Evolutionary conservation across 2,888 invertebrate genomes (phyloP).

Genomic region (Gasteruption jaculator): DNA sequence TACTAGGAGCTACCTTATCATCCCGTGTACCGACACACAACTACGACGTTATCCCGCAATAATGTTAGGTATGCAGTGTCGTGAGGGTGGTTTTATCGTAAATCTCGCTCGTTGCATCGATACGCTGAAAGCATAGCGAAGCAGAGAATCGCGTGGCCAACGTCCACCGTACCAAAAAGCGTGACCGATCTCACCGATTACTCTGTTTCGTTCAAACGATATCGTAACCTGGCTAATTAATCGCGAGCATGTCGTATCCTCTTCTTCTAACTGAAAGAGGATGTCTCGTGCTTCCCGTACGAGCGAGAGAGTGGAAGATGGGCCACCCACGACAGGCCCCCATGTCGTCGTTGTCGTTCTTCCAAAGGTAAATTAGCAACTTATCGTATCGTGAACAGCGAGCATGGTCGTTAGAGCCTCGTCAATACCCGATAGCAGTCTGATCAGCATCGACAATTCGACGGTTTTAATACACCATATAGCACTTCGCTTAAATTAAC

Average conservation of each 20-base stretch:
- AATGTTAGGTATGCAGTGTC: too few species aligned
- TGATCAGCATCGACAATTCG: too few species aligned
- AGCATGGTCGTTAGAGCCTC: background rate
- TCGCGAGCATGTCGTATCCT: slow-evolving; percentile 37
- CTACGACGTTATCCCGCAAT: too few species aligned
- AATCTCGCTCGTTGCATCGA: too few species aligned
- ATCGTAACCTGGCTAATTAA: slow-evolving; percentile 42
- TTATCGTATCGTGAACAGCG: slow-evolving; percentile 34
- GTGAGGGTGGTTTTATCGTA: too few species aligned
- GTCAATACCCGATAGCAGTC: too few species aligned
- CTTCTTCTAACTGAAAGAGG: slow-evolving; percentile 11
- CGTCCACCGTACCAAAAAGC: slow-evolving; percentile 35
- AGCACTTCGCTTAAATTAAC: too few species aligned
- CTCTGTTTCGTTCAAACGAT: slow-evolving; percentile 28
- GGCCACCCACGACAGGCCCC: slow-evolving; percentile 42
- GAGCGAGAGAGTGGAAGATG: slow-evolving; percentile 24
- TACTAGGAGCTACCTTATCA: too few species aligned
- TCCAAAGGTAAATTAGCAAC: slow-evolving; percentile 43
- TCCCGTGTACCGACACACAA: too few species aligned
- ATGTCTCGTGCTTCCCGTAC: slow-evolving; percentile 23
- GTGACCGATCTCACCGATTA: slow-evolving; percentile 39
- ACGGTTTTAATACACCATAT: too few species aligned
- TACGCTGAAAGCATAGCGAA: too few species aligned
- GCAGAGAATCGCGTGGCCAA: too few species aligned
- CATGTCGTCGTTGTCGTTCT: slow-evolving; percentile 30